A percentile compares a stretch with the other conserved stretches of the same genome.
phyloP scores from a whole-genome alignment of 2,888 invertebrate genomes.

The Hydraecia micacea region DNA sequence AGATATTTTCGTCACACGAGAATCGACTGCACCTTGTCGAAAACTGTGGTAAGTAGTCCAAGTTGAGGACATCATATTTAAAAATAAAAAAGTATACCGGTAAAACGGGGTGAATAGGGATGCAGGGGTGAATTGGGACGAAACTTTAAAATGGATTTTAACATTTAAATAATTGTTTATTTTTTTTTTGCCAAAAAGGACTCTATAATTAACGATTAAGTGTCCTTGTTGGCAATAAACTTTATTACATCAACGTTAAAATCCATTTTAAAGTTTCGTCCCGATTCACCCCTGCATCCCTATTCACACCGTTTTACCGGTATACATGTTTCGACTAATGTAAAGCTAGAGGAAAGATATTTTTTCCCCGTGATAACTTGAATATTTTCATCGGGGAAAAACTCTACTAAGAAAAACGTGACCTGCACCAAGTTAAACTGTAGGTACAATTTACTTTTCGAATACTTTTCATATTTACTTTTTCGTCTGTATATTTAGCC shows the following conservation, averaged over 20 bases:
- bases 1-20: conserved; percentile 7
- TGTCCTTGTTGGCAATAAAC: too few relatives aligned
- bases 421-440: background rate
- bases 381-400: background rate
- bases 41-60: background rate
- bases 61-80: background rate
- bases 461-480: background rate
- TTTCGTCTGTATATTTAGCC: background rate
- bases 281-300: too few relatives aligned
- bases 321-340: background rate
- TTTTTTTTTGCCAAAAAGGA: too few relatives aligned
- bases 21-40: background rate
- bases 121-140: too few relatives aligned
- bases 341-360: background rate
- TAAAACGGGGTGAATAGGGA: too few relatives aligned
- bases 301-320: too few relatives aligned
- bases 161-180: too few relatives aligned
- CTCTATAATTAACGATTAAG: too few relatives aligned
- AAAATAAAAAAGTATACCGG: background rate
- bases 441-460: background rate
- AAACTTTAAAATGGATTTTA: too few relatives aligned
- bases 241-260: too few relatives aligned
- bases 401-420: background rate
- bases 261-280: too few relatives aligned
- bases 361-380: background rate